phyloP scores from a whole-genome alignment of 1,140 invertebrate genomes.

The Pararge aegeria region DNA sequence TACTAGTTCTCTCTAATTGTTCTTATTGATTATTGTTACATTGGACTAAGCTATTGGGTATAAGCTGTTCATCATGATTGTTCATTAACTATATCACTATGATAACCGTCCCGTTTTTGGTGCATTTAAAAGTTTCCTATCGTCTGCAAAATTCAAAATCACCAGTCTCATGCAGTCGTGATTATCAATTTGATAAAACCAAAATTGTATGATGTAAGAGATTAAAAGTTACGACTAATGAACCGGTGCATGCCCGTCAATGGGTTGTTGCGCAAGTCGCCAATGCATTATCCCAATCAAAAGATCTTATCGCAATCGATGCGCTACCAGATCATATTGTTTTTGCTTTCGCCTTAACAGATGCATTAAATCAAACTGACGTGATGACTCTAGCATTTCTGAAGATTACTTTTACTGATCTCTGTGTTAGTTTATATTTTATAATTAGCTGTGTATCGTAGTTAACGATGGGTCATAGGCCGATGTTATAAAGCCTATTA shows the following conservation, averaged over 20 bases:
- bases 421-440: neutral
- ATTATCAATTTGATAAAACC: neutral
- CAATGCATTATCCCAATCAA: slow-evolving; percentile 27
- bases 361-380: slow-evolving; percentile 14
- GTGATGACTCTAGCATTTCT: neutral
- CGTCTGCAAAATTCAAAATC: too few species aligned
- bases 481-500: too few species aligned
- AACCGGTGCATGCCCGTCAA: slow-evolving; percentile 21
- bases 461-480: too few species aligned
- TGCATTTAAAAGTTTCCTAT: too few species aligned
- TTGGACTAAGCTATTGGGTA: too few species aligned
- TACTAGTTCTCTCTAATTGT: too few species aligned
- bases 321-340: slow-evolving; percentile 16
- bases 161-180: neutral
- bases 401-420: slow-evolving; percentile 14
- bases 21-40: too few species aligned
- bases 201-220: slow-evolving; percentile 21
- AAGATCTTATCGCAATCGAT: slow-evolving; percentile 22
- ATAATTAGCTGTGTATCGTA: too few species aligned
- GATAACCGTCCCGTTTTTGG: too few species aligned
- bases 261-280: slow-evolving; percentile 26
- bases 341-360: neutral
- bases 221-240: slow-evolving; percentile 21
- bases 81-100: too few species aligned
- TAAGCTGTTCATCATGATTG: too few species aligned